Conservation (phyloP, 1,140 invertebrate genomes). For the Drosophila miranda region DNA sequence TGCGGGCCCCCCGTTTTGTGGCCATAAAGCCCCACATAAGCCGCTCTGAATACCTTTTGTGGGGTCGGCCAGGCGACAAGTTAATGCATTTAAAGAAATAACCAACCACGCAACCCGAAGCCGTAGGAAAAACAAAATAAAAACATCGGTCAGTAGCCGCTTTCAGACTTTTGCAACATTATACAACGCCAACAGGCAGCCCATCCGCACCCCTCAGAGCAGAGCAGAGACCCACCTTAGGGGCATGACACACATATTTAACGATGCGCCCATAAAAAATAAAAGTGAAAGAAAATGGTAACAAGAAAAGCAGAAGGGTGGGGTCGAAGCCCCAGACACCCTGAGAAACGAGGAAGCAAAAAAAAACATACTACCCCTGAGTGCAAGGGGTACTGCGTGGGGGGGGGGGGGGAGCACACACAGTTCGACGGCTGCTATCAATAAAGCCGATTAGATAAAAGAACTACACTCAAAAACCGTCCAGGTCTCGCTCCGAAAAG, state of each 20-base stretch:
- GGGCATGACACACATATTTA: constrained; percentile 60
- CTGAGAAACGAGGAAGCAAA: too few relatives aligned
- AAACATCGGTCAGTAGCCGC: constrained; percentile 63
- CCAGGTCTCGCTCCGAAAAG: not conserved
- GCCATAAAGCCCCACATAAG: constrained; percentile 38
- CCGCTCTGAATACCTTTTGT: constrained; percentile 16
- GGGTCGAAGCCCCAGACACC: not conserved
- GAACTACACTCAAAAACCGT: not conserved
- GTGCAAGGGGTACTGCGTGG: not conserved
- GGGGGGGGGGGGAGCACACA: not conserved
- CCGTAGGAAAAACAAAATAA: constrained; percentile 41
- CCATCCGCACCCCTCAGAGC: too few relatives aligned
- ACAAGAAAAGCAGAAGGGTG: constrained; percentile 15
- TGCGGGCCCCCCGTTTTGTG: constrained; percentile 26
- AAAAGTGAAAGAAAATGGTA: constrained; percentile 46
- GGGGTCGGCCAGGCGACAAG: constrained; percentile 33
- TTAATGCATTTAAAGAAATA: constrained; percentile 55
- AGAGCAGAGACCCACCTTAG: constrained; percentile 31
- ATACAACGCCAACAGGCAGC: constrained; percentile 47
- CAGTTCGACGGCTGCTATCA: constrained; percentile 56
- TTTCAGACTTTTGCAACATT: constrained; percentile 58
- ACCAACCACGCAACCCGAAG: constrained; percentile 62
- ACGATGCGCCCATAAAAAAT: constrained; percentile 45
- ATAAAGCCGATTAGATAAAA: constrained; percentile 70
- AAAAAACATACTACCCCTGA: too few relatives aligned